Percentiles rank a stretch among this genome's conserved stretches.
These are phyloP conservation scores for Ophion ventricosus DNA, from an alignment of 2,888 invertebrate genomes.

Conservation along the genomic window DNA sequence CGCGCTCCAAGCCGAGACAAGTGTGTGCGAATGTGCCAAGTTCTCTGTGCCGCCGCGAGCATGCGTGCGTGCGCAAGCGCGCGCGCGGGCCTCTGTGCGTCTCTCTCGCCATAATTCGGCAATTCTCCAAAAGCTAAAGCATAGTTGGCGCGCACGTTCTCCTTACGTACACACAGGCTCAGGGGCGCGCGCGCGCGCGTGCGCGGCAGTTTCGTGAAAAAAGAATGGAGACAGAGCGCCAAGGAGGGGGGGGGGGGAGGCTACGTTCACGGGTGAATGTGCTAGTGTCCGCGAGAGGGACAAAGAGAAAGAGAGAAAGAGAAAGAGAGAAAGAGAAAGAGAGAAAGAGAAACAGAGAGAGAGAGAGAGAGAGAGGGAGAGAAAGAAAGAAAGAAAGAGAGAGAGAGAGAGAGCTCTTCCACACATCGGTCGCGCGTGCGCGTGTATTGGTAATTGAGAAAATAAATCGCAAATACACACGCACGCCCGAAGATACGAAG, in stretches of 20 bases:
- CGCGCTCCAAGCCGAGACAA: not conserved
- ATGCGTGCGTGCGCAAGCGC: too few species aligned
- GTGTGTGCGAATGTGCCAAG: not conserved
- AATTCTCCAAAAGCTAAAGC: slow-evolving; percentile 50
- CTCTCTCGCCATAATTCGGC: slow-evolving; percentile 61
- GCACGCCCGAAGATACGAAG: not conserved
- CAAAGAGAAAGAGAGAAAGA: not conserved
- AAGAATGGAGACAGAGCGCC: slow-evolving; percentile 26
- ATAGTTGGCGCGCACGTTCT: slow-evolving; percentile 53
- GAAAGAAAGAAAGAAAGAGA: not conserved
- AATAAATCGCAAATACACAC: slow-evolving; percentile 13
- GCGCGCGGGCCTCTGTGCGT: slow-evolving; percentile 5
- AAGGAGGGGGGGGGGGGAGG: not conserved
- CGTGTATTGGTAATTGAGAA: slow-evolving; percentile 22
- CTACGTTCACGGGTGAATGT: slow-evolving; percentile 48
- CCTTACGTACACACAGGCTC: not conserved
- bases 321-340: slow-evolving; percentile 3
- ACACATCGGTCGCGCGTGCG: slow-evolving; percentile 31
- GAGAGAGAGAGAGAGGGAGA: slow-evolving; percentile 16
- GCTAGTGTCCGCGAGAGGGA: slow-evolving; percentile 35
- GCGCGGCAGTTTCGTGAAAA: slow-evolving; percentile 26
- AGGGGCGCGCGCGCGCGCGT: not conserved
- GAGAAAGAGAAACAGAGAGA: not conserved
- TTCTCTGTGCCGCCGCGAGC: too few species aligned
- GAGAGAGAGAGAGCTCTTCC: slow-evolving; percentile 48